Percentiles rank a stretch among this genome's conserved stretches.
Conservation (phyloP, 2,113 vertebrate genomes). For the Todiramphus saurophagus region DNA sequence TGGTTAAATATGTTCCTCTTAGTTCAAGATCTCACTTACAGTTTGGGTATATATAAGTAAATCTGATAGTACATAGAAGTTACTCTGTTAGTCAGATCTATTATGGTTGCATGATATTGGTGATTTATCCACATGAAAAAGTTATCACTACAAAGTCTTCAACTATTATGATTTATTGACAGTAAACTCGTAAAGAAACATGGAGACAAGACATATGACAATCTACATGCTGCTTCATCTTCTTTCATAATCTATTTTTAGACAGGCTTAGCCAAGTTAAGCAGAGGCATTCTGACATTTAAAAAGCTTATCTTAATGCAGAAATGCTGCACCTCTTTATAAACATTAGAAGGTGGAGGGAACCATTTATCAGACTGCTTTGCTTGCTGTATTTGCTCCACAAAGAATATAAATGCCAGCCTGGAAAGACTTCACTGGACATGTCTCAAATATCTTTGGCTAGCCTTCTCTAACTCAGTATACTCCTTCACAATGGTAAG, state of each 20-base stretch:
- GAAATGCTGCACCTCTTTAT: background rate
- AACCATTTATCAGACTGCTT: background rate
- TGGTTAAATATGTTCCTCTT: background rate
- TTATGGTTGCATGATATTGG: background rate
- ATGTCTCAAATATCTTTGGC: background rate
- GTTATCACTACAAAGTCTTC: background rate
- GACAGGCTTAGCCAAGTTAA: background rate
- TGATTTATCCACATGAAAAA: background rate
- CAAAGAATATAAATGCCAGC: background rate
- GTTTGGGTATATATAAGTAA: background rate
- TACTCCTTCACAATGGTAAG: background rate
- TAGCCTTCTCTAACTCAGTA: background rate
- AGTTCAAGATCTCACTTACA: background rate
- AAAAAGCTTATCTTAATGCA: background rate
- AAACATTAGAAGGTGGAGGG: background rate
- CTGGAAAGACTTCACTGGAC: background rate
- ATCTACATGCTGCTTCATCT: background rate
- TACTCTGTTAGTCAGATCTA: background rate
- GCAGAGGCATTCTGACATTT: background rate
- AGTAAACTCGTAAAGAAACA: background rate
- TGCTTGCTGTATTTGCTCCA: background rate
- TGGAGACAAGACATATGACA: background rate
- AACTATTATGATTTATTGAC: background rate
- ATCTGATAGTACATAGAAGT: background rate
- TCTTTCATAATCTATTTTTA: background rate